A percentile compares a stretch with the other conserved stretches of the same genome.
These are phyloP conservation scores for Periplaneta americana DNA, from an alignment of 1,140 invertebrate genomes.

Conservation along the genomic window DNA sequence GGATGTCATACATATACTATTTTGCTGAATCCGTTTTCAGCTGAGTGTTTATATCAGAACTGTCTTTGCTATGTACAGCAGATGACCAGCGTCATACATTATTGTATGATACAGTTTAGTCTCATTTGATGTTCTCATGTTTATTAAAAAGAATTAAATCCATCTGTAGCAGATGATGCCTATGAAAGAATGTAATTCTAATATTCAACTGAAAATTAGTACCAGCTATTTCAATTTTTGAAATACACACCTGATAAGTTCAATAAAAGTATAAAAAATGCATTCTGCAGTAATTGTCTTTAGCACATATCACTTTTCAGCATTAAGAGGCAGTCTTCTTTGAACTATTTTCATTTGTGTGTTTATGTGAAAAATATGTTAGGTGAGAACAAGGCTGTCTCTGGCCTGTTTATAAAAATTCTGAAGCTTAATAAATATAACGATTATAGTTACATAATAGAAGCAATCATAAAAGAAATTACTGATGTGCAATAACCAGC, in stretches of 20 bases:
- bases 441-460: no score
- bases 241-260: conserved; percentile 10
- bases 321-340: no score
- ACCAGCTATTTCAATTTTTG: conserved; percentile 16
- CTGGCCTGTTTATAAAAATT: no score
- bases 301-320: no score
- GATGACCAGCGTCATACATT: neutral
- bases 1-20: neutral
- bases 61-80: neutral
- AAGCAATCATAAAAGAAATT: no score
- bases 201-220: neutral
- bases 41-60: neutral
- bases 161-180: conserved; percentile 22
- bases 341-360: no score
- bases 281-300: no score
- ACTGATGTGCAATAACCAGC: no score
- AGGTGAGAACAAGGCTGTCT: no score
- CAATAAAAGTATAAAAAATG: conserved; percentile 10
- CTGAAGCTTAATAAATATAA: no score
- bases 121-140: conserved; percentile 5
- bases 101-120: neutral
- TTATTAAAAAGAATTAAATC: conserved; percentile 12
- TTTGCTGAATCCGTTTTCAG: neutral
- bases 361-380: no score
- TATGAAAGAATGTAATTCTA: conserved; percentile 12